Evolutionary conservation across 2,888 invertebrate species (phyloP), one percentile per base, ranked within the genome.

Genomic region (Eilema depressum): DNA sequence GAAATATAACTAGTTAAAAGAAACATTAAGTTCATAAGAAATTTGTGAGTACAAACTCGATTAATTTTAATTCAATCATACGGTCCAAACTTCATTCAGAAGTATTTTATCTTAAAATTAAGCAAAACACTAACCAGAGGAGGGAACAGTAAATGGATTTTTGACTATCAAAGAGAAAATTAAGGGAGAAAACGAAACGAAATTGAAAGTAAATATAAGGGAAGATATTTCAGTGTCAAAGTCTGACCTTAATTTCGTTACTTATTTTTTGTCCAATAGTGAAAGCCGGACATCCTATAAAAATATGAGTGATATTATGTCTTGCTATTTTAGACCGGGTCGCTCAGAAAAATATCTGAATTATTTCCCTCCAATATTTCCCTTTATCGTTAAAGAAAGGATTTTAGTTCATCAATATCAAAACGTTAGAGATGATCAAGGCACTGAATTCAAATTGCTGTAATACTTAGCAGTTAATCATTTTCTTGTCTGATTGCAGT

Each of bases 111-210:
- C 53, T 53, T 10, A 53, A 53, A 53, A 53, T 53, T 53, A 53
- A 53, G n/a, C 47, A 53, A 53, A 53, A n/a, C 53, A 53, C 53
- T 53, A 53, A 53, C 53, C 53, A 53, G n/a, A 53, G n/a, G n/a
- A 53, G n/a, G n/a, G 53, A 53, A 10, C 53, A 53, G 20, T 53
- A 53, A 53, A 53, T 53, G 20, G n/a, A 53, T 53, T 53, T 53
- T n/a, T 53, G 47, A n/a, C 53, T 53, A 53, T 53, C 53, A 53
- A 53, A 53, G 53, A 53, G n/a, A 53, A 53, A 53, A 53, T 53
- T 53, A n/a, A 53, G 53, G 53, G 2, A 53, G 53, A 53, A 53
- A n/a, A 53, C n/a, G 20, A 20, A 20, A 47, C 20, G n/a, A 53
- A 53, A 53, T 53, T 53, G 53, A n/a, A 53, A 53, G 10, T 53